phyloP scores from a whole-genome alignment of 2,797 vertebrate genomes.

The Sus cebifrons region DNA sequence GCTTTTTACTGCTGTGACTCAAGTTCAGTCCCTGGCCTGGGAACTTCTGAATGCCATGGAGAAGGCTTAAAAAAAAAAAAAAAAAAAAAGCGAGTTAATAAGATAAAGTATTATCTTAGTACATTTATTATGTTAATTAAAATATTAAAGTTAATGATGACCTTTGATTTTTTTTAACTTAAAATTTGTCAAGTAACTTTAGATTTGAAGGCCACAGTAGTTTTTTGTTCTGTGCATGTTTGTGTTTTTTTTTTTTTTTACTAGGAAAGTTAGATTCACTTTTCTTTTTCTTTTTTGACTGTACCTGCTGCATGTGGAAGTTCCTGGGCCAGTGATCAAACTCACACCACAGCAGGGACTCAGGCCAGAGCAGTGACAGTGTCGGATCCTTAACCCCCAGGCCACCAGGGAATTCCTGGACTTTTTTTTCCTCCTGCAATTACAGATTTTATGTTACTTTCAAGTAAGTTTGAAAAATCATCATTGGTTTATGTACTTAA shows the following conservation, averaged over 20 bases:
- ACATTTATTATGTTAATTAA: conserved; percentile 8
- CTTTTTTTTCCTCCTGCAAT: no score
- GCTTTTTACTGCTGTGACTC: no score
- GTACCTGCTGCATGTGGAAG: no score
- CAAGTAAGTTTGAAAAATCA: conserved; percentile 34
- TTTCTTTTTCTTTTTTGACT: neutral
- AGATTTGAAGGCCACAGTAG: neutral
- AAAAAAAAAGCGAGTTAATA: neutral
- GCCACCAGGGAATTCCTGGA: no score
- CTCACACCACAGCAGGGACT: no score
- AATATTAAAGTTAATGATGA: conserved; percentile 31
- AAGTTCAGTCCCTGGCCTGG: no score
- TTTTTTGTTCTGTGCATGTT: neutral
- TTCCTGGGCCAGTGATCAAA: no score
- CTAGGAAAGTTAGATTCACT: conserved; percentile 39
- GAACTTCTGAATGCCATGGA: no score
- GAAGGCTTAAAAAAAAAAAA: no score
- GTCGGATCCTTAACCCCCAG: no score
- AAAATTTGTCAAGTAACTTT: conserved; percentile 38
- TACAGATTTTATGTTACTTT: neutral
- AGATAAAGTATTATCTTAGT: neutral
- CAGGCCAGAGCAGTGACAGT: no score
- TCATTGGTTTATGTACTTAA: conserved; percentile 47
- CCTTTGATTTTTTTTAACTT: conserved; percentile 3
- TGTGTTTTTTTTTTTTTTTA: conserved; percentile 39